A percentile compares a stretch with the other conserved stretches of the same genome.
Evolutionary conservation across 2,888 invertebrate species (phyloP).

Genomic region (Meteorus cinctellus): DNA sequence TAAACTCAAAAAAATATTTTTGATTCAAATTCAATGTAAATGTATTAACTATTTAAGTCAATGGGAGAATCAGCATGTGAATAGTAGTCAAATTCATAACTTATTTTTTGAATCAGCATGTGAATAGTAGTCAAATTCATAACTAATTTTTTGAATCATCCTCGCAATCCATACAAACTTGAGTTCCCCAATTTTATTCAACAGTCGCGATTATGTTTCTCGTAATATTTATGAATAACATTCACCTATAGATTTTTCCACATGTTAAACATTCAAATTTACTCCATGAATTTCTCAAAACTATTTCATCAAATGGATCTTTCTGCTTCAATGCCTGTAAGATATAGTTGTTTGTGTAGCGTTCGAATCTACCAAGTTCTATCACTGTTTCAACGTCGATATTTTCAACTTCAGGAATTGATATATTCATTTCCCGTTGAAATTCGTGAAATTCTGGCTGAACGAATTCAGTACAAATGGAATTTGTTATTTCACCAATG

Average conservation of each 20-base stretch:
- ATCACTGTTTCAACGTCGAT: neutral
- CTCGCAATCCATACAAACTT: too few relatives aligned
- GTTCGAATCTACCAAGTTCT: constrained; percentile 6
- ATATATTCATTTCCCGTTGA: constrained; percentile 6
- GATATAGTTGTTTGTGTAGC: neutral
- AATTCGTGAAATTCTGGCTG: constrained; percentile 8
- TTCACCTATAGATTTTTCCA: neutral
- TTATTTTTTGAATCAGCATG: too few relatives aligned
- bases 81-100: neutral
- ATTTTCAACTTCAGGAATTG: neutral
- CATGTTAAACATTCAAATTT: neutral
- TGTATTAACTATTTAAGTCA: too few relatives aligned
- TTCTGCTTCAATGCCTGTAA: neutral
- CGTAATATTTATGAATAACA: too few relatives aligned
- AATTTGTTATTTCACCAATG: neutral
- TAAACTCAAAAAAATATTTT: too few relatives aligned
- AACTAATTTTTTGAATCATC: neutral
- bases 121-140: neutral
- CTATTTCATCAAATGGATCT: neutral
- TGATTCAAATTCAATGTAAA: too few relatives aligned
- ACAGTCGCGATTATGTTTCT: too few relatives aligned
- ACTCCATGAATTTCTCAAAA: neutral
- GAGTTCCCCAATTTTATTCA: too few relatives aligned
- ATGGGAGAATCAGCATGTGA: too few relatives aligned
- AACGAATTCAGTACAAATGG: neutral